These are phyloP conservation scores for Solea solea DNA, from an alignment of 2,113 vertebrate species.

Conservation along the genomic window DNA sequence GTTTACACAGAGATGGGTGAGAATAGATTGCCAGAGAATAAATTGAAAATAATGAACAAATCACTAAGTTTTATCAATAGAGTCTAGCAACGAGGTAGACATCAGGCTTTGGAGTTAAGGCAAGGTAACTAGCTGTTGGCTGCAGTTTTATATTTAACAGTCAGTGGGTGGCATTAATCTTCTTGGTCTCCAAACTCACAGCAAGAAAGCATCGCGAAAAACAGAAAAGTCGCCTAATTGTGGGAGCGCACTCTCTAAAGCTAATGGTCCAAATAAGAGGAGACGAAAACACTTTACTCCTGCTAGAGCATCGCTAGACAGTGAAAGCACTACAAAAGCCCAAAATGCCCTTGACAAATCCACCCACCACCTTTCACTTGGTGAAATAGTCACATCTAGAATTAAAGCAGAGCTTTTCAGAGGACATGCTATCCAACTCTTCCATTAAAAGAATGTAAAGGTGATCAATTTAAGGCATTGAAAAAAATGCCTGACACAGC, in stretches of 20 bases:
- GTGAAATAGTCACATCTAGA: conserved; percentile 8
- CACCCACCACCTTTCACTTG: conserved; percentile 20
- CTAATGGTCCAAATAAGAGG: background rate
- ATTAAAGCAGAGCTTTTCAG: background rate
- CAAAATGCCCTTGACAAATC: conserved; percentile 25
- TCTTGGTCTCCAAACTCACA: background rate
- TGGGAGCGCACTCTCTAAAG: background rate
- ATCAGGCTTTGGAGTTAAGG: background rate
- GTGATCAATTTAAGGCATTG: background rate
- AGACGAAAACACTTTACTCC: conserved; percentile 8
- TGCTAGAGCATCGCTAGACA: background rate
- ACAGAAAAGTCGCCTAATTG: conserved; percentile 4
- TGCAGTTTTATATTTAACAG: background rate
- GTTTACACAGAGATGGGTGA: too few species aligned
- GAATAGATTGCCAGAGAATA: too few species aligned
- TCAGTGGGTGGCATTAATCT: background rate
- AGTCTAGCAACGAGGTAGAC: too few species aligned
- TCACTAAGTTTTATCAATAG: too few species aligned
- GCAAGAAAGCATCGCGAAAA: background rate
- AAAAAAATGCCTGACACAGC: background rate
- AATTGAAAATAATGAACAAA: too few species aligned
- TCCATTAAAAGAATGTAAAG: background rate
- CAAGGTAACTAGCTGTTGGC: background rate
- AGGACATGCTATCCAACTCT: background rate
- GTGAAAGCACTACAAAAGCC: background rate